phyloP scores from a whole-genome alignment of 2,113 vertebrate species.

The Myiopsitta monachus region DNA sequence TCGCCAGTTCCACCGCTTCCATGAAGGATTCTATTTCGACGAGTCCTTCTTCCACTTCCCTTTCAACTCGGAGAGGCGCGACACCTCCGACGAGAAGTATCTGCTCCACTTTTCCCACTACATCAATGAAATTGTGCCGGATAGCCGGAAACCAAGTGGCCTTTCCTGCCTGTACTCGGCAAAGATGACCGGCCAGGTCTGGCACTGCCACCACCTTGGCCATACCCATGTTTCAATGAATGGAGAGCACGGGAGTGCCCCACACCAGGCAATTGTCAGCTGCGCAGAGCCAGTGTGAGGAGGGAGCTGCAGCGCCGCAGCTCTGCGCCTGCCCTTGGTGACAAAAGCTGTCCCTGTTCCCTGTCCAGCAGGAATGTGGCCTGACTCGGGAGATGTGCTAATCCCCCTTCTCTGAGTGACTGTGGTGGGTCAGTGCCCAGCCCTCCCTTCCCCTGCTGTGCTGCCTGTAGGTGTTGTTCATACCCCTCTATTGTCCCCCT shows the following conservation, averaged over 20 bases:
- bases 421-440: rapidly evolving
- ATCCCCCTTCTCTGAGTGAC: background rate
- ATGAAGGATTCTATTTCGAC: constrained; percentile 90
- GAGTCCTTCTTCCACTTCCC: constrained; percentile 95
- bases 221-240: rapidly evolving
- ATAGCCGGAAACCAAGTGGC: constrained; percentile 60
- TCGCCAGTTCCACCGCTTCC: constrained; percentile 83
- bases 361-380: background rate
- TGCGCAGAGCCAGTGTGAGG: background rate
- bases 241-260: rapidly evolving
- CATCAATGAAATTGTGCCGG: constrained; percentile 86
- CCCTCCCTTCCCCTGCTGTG: background rate
- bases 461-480: background rate
- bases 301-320: background rate
- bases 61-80: constrained; percentile 85
- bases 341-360: background rate
- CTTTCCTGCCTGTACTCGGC: rapidly evolving
- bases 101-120: constrained; percentile 91
- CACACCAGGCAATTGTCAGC: rapidly evolving
- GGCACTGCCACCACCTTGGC: background rate
- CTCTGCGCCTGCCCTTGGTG: background rate
- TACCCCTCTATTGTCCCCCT: background rate
- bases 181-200: too few species aligned
- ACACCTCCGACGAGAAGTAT: constrained; percentile 87
- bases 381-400: rapidly evolving